Conservation (phyloP, 2,888 invertebrate species). For the Dusona sp. region DNA sequence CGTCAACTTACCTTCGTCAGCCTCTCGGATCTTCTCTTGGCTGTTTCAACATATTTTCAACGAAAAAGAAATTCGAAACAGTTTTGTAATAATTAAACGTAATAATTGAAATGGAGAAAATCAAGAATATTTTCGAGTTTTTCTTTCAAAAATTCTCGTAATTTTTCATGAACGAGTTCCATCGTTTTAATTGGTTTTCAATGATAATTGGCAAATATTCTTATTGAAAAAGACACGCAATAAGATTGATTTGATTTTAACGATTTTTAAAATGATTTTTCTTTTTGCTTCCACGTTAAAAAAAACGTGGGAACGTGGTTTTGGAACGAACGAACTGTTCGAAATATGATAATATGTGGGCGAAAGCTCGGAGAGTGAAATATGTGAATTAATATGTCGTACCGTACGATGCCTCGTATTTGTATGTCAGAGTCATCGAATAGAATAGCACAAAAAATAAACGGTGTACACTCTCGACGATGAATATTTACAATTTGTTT, state of each 20-base stretch:
- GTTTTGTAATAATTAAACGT: neutral
- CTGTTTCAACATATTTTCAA: neutral
- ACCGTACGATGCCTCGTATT: neutral
- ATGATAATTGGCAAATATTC: neutral
- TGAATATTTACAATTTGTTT: conserved; percentile 28
- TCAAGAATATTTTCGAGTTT: neutral
- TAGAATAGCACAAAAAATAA: conserved; percentile 33
- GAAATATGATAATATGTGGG: too few species aligned
- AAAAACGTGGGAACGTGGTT: too few species aligned
- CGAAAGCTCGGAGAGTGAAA: neutral
- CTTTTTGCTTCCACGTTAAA: too few species aligned
- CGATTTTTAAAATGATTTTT: neutral
- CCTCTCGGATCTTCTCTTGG: neutral
- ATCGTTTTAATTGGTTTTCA: neutral
- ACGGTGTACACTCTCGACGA: conserved; percentile 39
- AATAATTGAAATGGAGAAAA: neutral
- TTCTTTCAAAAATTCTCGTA: too few species aligned
- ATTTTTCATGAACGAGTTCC: neutral
- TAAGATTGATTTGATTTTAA: neutral
- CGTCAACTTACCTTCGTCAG: neutral
- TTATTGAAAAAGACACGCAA: neutral
- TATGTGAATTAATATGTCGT: neutral
- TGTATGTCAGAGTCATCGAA: conserved; percentile 4
- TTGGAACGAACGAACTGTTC: too few species aligned
- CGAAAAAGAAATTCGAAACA: neutral